These are phyloP conservation scores for Python bivittatus DNA, from an alignment of 2,113 vertebrate species.

Conservation along the genomic window DNA sequence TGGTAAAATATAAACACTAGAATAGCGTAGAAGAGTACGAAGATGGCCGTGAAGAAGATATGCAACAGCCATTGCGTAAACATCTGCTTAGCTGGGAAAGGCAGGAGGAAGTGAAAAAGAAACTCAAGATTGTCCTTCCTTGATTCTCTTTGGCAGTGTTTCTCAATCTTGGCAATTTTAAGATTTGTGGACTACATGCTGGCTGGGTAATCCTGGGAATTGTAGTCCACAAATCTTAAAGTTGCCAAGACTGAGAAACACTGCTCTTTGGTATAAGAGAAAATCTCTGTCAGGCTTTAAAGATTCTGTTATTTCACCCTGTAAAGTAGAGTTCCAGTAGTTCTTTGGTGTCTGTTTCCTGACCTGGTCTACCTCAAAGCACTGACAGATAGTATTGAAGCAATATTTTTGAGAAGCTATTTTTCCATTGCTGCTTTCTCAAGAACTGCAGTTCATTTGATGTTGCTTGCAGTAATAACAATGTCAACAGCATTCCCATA, in stretches of 20 bases:
- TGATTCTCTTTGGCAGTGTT: neutral
- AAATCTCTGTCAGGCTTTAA: neutral
- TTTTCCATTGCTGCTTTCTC: neutral
- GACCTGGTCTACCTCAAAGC: neutral
- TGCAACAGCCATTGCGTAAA: neutral
- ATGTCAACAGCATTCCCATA: neutral
- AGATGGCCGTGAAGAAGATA: neutral
- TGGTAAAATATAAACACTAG: neutral
- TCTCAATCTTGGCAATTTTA: no score
- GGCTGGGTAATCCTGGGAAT: no score
- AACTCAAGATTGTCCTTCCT: neutral
- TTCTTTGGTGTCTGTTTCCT: neutral
- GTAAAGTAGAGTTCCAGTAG: neutral
- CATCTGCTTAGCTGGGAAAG: neutral
- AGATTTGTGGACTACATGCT: no score
- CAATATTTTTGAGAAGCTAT: neutral
- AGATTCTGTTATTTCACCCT: neutral
- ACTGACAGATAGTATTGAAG: neutral
- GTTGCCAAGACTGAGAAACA: no score
- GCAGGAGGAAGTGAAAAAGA: neutral
- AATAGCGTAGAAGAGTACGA: neutral
- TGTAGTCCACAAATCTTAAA: no score
- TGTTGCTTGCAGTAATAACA: neutral
- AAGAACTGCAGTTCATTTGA: neutral
- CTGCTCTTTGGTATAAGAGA: neutral